These are phyloP conservation scores for Motacilla alba DNA, from an alignment of 2,113 vertebrate genomes.

Conservation along the genomic window DNA sequence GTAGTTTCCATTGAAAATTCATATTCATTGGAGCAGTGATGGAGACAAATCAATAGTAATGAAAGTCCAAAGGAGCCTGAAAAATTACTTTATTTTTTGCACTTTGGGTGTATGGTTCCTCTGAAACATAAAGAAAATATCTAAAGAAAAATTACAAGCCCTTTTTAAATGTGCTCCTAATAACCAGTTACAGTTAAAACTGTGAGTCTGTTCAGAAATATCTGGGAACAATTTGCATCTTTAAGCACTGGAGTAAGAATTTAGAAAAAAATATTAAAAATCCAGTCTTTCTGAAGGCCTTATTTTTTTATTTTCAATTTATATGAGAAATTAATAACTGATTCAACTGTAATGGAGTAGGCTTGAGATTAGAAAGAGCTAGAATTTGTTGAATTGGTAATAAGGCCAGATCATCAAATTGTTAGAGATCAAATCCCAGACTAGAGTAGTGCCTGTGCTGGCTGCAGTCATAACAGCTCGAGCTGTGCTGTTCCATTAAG, in stretches of 20 bases:
- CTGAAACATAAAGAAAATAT: background rate
- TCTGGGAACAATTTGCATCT: background rate
- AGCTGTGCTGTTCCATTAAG: background rate
- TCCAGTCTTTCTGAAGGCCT: background rate
- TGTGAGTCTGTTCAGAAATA: background rate
- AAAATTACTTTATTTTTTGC: background rate
- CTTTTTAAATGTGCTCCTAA: background rate
- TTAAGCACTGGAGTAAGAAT: background rate
- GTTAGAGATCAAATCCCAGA: background rate
- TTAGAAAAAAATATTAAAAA: background rate
- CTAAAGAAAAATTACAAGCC: background rate
- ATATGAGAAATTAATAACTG: conserved; percentile 1
- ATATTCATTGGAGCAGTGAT: background rate
- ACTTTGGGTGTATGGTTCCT: background rate
- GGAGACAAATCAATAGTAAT: background rate
- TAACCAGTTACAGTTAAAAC: background rate
- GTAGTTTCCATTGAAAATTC: background rate
- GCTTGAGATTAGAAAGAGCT: conserved; percentile 5
- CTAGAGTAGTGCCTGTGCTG: background rate
- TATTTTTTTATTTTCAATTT: background rate
- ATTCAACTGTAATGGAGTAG: background rate
- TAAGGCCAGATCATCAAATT: background rate
- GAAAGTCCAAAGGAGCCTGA: background rate
- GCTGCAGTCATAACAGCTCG: accelerated
- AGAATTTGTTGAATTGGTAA: background rate